Conservation (phyloP, 2,888 invertebrate genomes). For the Brassicogethes aeneus region DNA sequence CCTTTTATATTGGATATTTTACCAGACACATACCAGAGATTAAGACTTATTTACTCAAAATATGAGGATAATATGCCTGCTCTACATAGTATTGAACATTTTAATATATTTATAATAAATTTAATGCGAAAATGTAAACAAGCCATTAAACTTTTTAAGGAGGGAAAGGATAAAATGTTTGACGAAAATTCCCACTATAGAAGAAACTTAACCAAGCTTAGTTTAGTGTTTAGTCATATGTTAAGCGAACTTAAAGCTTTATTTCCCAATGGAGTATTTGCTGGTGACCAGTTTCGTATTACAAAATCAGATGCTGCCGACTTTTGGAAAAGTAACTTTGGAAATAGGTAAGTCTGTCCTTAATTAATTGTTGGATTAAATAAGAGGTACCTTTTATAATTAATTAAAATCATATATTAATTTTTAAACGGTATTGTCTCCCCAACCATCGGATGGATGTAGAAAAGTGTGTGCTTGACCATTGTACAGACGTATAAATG, state of each 20-base stretch:
- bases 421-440: too few relatives aligned
- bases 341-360: slow-evolving; percentile 89
- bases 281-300: slow-evolving; percentile 95
- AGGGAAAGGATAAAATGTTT: slow-evolving; percentile 97
- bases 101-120: slow-evolving; percentile 96
- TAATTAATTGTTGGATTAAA: too few relatives aligned
- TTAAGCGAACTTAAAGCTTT: slow-evolving; percentile 97
- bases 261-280: slow-evolving; percentile 92
- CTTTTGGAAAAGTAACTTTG: slow-evolving; percentile 95
- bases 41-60: slow-evolving; percentile 89
- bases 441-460: too few relatives aligned
- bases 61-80: slow-evolving; percentile 93
- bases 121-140: slow-evolving; percentile 98
- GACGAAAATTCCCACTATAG: slow-evolving; percentile 93
- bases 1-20: slow-evolving; percentile 98
- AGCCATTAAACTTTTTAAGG: slow-evolving; percentile 96
- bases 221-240: slow-evolving; percentile 99
- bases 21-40: slow-evolving; percentile 96
- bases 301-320: slow-evolving; percentile 99
- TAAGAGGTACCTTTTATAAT: too few relatives aligned
- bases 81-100: slow-evolving; percentile 92
- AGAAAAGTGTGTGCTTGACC: too few relatives aligned
- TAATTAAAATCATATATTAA: too few relatives aligned
- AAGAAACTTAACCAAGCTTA: slow-evolving; percentile 92
- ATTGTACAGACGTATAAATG: too few relatives aligned